Evolutionary conservation across 2,797 vertebrate genomes (phyloP).

Genomic region (Poecilia wingei): DNA sequence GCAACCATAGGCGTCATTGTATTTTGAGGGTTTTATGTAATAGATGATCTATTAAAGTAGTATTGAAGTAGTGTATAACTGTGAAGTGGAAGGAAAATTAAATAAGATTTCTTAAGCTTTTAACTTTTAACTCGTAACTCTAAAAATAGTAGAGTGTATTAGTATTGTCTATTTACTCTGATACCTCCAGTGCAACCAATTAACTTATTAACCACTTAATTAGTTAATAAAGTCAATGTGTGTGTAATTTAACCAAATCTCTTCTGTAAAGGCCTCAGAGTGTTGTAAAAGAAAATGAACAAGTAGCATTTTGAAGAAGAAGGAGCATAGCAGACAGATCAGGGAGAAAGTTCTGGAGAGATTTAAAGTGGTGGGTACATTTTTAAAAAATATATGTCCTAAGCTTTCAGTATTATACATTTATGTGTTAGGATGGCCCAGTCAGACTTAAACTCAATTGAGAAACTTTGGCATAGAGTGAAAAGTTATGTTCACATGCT

Average conservation of each 20-base stretch:
- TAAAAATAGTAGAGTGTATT: neutral
- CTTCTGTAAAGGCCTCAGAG: neutral
- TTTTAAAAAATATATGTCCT: neutral
- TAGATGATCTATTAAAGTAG: neutral
- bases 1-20: neutral
- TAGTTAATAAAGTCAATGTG: neutral
- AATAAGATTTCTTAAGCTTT: neutral
- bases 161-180: neutral
- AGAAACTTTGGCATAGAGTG: neutral
- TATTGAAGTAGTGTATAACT: neutral
- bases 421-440: neutral
- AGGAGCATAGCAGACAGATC: too few relatives aligned
- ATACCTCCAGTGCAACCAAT: neutral
- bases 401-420: neutral
- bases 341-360: too few relatives aligned
- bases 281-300: neutral
- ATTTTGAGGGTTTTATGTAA: neutral
- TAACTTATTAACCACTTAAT: neutral
- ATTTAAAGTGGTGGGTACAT: neutral
- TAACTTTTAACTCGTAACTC: neutral
- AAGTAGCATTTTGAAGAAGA: too few relatives aligned
- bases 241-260: neutral
- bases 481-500: neutral
- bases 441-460: neutral
- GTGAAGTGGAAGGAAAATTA: neutral